A percentile compares a stretch with the other conserved stretches of the same genome.
These are phyloP conservation scores for Lordiphosa andalusiaca DNA, from an alignment of 2,888 invertebrate genomes.

Conservation along the genomic window DNA sequence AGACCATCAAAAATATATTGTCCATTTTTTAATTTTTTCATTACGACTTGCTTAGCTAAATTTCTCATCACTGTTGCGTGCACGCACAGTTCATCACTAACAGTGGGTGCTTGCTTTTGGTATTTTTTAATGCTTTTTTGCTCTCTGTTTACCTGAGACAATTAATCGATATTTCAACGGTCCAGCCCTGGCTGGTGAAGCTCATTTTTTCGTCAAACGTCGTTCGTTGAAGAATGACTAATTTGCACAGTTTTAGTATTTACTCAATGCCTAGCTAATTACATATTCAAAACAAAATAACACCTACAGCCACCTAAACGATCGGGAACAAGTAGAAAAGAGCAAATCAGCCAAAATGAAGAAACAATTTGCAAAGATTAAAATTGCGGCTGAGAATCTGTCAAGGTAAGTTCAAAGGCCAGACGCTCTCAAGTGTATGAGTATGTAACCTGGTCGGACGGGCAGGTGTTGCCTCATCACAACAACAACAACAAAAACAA, in stretches of 20 bases:
- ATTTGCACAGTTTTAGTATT: conserved; percentile 63
- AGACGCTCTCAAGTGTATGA: conserved; percentile 12
- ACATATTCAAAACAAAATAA: conserved; percentile 29
- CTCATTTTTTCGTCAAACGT: conserved; percentile 59
- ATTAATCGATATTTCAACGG: no score
- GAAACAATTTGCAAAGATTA: conserved; percentile 80
- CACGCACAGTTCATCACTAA: no score
- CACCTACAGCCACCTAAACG: conserved; percentile 39
- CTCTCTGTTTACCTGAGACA: no score
- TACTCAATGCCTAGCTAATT: conserved; percentile 62
- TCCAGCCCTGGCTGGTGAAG: conserved; percentile 4
- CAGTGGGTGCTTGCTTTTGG: no score
- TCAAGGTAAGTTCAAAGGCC: conserved; percentile 78
- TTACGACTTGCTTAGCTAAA: no score
- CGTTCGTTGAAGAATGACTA: conserved; percentile 63
- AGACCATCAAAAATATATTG: no score
- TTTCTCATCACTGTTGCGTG: no score
- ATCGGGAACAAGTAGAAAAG: conserved; percentile 25
- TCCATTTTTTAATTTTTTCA: no score
- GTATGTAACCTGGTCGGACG: not conserved
- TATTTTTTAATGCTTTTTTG: no score
- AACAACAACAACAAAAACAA: conserved; percentile 24
- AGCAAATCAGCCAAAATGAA: conserved; percentile 74
- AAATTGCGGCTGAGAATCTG: conserved; percentile 80
- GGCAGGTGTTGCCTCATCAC: conserved; percentile 67